Conservation (phyloP, 2,797 vertebrate genomes). For the Pseudopleuronectes americanus region DNA sequence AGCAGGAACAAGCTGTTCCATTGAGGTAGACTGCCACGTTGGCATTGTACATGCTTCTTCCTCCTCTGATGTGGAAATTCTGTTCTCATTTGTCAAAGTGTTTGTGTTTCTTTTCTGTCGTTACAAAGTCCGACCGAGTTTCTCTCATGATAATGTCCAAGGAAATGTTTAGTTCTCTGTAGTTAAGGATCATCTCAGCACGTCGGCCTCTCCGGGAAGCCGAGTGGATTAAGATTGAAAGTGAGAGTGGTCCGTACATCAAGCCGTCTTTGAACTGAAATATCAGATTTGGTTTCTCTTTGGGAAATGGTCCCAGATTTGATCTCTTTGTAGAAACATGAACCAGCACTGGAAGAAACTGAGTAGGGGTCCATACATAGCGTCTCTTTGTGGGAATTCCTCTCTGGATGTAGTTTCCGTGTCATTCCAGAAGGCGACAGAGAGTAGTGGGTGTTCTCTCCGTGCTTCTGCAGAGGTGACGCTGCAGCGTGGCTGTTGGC, state of each 20-base stretch:
- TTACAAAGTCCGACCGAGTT: constrained; percentile 9
- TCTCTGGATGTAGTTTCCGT: constrained; percentile 21
- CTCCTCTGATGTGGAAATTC: constrained; percentile 57
- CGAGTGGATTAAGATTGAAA: constrained; percentile 44
- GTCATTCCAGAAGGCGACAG: constrained; percentile 24
- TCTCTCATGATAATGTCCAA: constrained; percentile 43
- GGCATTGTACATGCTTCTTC: constrained; percentile 32
- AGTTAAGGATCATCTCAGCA: constrained; percentile 53
- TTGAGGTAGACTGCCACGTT: constrained; percentile 32
- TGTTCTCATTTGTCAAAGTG: constrained; percentile 37
- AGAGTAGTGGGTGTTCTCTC: constrained; percentile 34
- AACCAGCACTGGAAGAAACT: constrained; percentile 33
- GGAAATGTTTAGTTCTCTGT: constrained; percentile 44
- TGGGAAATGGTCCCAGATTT: constrained; percentile 43
- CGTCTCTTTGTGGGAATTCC: neutral
- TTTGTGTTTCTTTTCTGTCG: neutral
- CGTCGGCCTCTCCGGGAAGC: constrained; percentile 31
- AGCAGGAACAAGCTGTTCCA: constrained; percentile 47
- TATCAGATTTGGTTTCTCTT: constrained; percentile 43
- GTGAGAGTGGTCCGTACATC: constrained; percentile 36
- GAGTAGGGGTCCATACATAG: constrained; percentile 10
- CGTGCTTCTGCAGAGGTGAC: constrained; percentile 21
- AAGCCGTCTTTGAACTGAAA: constrained; percentile 52
- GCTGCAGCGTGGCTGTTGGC: constrained; percentile 24
- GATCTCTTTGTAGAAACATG: constrained; percentile 40